Base-by-base conservation (phyloP, 2,888 invertebrate species). In the Drosophila merina region DNA sequence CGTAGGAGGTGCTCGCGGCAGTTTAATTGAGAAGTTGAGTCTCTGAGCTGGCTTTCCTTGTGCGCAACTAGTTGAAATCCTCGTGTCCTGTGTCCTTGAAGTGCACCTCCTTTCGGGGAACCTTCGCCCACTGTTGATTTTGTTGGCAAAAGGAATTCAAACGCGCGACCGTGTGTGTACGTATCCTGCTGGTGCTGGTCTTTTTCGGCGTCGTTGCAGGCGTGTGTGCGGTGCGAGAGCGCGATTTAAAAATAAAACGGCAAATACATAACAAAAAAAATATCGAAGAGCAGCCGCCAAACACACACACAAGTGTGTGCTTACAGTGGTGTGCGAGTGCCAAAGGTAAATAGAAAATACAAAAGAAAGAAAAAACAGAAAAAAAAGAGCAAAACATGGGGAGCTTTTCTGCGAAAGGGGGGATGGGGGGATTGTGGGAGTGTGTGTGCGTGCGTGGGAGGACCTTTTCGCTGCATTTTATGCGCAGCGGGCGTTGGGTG, bases 191-290 rank as follows among this genome's bases (percentile, higher is more conserved):
- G 20, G 20, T 20, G 20, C 20, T 36, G 36, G 36, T 67, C 31
- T 38, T 47, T 48, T 49, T 40, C 50, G 52, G 68, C 77, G 68
- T 56, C 25, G 20, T 7, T 44, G 20, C 25, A 20, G 44, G 42
- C 42, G 42, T 54, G 63, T 57, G 75, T 74, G 70, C 62, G 72
- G 63, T 57, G 75, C 73, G 70, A 64, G 72, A 76, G 69, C 63
- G 55, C 69, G 80, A 73, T 87, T 88, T 88, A 88, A 88, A 88
- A 88, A 88, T 88, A 88, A 88, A 79, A 80, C 86, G 63, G 75
- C 78, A 76, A 86, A 82, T 84, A 83, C 83, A 86, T 86, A 83
- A 77, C 58, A 86, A 77, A 83, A 77, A 86, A 77, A 82, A 79
- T 75, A 86, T 78, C 76, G 74, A 78, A 79, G 58, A 72, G 77